A percentile compares a stretch with the other conserved stretches of the same genome.
Evolutionary conservation across 2,797 vertebrate species (phyloP).

Genomic region (Vipera ursinii): DNA sequence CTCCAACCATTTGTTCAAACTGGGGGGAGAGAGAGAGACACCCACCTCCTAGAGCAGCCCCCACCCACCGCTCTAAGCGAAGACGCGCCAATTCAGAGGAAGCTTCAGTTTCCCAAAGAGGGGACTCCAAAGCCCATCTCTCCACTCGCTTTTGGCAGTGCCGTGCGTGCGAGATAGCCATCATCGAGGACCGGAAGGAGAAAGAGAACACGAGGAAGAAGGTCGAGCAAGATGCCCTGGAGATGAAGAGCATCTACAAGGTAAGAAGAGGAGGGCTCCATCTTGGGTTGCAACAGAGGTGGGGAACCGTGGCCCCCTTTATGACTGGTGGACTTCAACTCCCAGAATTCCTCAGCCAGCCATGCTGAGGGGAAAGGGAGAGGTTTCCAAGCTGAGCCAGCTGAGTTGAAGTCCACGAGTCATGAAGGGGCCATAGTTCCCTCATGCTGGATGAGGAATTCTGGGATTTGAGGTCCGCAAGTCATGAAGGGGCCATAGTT

Average conservation of each 20-base stretch:
- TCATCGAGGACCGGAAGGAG: slow-evolving; percentile 81
- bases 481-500: no score
- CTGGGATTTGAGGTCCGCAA: no score
- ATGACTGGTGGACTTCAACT: background rate
- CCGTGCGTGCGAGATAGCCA: slow-evolving; percentile 76
- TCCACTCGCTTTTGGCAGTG: slow-evolving; percentile 70
- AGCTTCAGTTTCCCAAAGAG: background rate
- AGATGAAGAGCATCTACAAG: slow-evolving; percentile 76
- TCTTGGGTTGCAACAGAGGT: background rate
- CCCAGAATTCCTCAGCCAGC: no score
- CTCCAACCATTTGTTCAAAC: background rate
- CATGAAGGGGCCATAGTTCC: no score
- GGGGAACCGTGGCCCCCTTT: background rate
- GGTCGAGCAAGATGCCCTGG: slow-evolving; percentile 66
- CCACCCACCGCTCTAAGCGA: background rate
- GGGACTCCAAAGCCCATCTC: background rate
- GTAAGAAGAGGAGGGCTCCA: slow-evolving; percentile 61
- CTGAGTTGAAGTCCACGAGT: no score
- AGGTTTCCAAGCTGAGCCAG: no score
- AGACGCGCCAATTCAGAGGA: background rate
- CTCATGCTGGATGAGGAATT: no score
- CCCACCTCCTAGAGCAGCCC: rapidly evolving
- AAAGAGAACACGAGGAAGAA: slow-evolving; percentile 72
- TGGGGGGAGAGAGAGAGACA: background rate
- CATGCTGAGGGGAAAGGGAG: no score